Evolutionary conservation across 2,113 vertebrate species (phyloP).

Genomic region (Ceuthmochares aereus): DNA sequence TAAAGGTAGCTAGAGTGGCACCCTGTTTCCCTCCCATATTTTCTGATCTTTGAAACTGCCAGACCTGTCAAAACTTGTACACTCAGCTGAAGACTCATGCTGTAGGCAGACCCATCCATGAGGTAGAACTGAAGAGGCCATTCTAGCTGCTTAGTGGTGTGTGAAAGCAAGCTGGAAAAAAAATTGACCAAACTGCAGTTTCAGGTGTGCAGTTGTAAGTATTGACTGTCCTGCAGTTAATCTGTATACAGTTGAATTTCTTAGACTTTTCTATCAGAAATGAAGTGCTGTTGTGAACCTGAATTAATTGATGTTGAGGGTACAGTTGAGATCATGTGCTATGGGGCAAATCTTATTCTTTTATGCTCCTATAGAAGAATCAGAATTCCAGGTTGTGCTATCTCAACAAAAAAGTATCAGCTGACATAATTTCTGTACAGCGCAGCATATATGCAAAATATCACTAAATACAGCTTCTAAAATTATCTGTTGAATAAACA

Average conservation of each 20-base stretch:
- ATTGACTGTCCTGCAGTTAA: not conserved
- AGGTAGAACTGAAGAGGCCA: not conserved
- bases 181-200: not conserved
- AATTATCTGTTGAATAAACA: slow-evolving; percentile 51
- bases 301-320: not conserved
- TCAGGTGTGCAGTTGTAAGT: not conserved
- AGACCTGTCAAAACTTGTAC: not conserved
- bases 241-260: not conserved
- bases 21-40: not conserved
- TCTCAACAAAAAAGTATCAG: not conserved
- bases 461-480: no score
- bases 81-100: fast-evolving
- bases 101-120: not conserved
- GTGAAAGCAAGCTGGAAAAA: not conserved
- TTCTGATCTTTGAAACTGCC: not conserved
- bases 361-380: not conserved
- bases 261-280: not conserved
- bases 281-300: not conserved
- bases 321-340: not conserved
- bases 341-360: not conserved
- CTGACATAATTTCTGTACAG: not conserved
- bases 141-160: not conserved
- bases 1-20: not conserved
- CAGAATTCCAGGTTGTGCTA: not conserved
- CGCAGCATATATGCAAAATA: no score